Evolutionary conservation across 2,113 vertebrate genomes (phyloP), one percentile per base, ranked within the genome.

Genomic region (Recurvirostra avosetta): DNA sequence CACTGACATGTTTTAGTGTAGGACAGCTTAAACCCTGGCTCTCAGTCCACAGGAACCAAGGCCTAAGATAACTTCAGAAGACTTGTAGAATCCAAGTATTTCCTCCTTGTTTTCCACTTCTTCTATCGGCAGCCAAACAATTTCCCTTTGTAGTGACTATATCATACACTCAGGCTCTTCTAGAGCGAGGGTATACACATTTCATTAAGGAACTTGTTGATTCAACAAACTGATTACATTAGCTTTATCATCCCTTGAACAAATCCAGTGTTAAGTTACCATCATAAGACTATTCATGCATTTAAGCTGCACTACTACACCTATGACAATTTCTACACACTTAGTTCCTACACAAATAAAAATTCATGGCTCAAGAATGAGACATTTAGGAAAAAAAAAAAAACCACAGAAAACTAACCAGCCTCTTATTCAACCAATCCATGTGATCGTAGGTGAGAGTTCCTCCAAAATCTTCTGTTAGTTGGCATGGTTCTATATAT

Each of bases 381-480:
- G n/a, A 52, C 8, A 65, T 43, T 30, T 83, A 10, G 9, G 19
- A 43, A 47, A 65, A 55, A 67, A 52, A 30, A n/a, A 38, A 38
- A 32, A 72, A 25, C 3, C 27, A 62, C 10, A 62, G 71, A 59
- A 96, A 98, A 98, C 98, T 98, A 95, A 99, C 99, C 99, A 99
- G 98, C 83, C 99, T 98, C 97, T 99, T 99, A 98, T 98, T 99
- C 96, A 99, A 95, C 99, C 99, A 99, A 97, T 99, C 99, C 97
- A 98, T 99, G 98, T 99, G 99, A 97, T 99, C 99, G n/a, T 99
- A 99, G 73, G 99, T 98, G 74, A 99, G 98, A 90, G 98, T 99
- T 84, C 99, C 99, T 74, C 99, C 99, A 89, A 99, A 99, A 94
- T 99, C 99, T 93, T 99, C 99, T 11, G 99, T 99, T 94, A 99